Evolutionary conservation across 2,113 vertebrate species (phyloP), one percentile per base, ranked within the genome.

Genomic region (Dipodomys ordii): DNA sequence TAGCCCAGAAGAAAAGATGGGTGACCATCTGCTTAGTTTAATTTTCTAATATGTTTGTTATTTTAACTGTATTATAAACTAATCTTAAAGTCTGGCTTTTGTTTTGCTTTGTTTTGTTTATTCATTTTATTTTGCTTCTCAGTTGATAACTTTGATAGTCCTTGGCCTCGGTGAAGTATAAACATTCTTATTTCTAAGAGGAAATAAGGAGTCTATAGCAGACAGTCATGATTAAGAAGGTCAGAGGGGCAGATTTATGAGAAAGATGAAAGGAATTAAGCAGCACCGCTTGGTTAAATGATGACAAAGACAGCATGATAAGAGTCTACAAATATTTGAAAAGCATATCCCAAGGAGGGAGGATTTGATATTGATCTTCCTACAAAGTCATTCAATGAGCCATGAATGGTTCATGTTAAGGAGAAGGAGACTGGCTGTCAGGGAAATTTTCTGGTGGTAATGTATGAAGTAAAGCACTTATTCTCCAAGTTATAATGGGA

Each of bases 241-340:
- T 64, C 94, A 93, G 81, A 94, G 73, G 49, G 90, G 68, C 91
- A 97, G 94, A 95, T 96, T 97, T 93, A 94, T 95, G 92, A 83
- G 85, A 87, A 95, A 96, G 93, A 97, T 96, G 85, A 96, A 96
- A 96, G 94, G 87, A 91, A 72, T 91, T 78, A 84, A 84, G 67
- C 20, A 78, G 49, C 93, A 83, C 9, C 65, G 84, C 30, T 67
- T 82, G 84, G 74, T 87, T 96, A 87, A 85, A 87, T 92, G 95
- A 97, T 95, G 89, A 88, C 94, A 86, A 88, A 67, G 80, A 81
- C 69, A 91, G 78, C 49, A 53, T 92, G 96, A 95, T 95, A 96
- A 90, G 95, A 86, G 81, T 96, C 94, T 90, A 87, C 93, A 97
- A 97, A 97, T 97, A 96, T 96, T 97, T 97, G 96, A 91, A 78